Evolutionary conservation across 64 coral and sea anemone species (phyloP), one percentile per base, ranked within the genome.

Genomic region (Anthopleura sola): DNA sequence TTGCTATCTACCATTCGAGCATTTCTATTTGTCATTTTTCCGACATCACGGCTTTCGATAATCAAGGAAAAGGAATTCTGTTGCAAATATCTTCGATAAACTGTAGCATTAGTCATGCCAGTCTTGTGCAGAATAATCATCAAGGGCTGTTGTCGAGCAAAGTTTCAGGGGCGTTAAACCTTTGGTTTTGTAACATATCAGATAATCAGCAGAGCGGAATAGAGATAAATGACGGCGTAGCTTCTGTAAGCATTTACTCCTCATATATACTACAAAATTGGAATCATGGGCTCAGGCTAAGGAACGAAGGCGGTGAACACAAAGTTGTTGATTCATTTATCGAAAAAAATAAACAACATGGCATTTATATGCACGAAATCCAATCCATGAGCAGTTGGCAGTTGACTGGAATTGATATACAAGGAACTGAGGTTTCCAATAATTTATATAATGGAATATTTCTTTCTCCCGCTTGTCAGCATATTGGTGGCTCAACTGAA

Each of bases 251-350:
- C 14, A 83, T 91, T 36, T 11, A 20, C 12, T 37, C 53, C 39
- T 91, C 80, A 6, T 53, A 85, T 34, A 80, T 95, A 7, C 57
- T 49, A 19, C 40, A 40, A 23, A 95, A 95, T 84, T 31, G 28
- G 49, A 50, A 87, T 19, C 85, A 95, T 49, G 93, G 93, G 17
- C 78, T 49, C n/a, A 71, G 60, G 8, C 80, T 95, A 40, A 80
- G 85, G 55, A 95, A 90, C 53, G 76, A 95, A 71, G 85, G 29
- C 0, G 93, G 93, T 18, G 68, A 83, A 12, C 86, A 95, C 83
- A 48, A 60, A n/a, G 85, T 95, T 80, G 55, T 49, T 53, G 62
- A 80, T 20, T 95, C 85, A 13, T 37, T 47, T 3, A 51, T 55
- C n/a, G 76, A 48, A 55, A 49, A 2, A 18, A 95, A 95, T 56